These are phyloP conservation scores for Andricus curvator DNA, from an alignment of 2,888 invertebrate genomes.

Conservation along the genomic window DNA sequence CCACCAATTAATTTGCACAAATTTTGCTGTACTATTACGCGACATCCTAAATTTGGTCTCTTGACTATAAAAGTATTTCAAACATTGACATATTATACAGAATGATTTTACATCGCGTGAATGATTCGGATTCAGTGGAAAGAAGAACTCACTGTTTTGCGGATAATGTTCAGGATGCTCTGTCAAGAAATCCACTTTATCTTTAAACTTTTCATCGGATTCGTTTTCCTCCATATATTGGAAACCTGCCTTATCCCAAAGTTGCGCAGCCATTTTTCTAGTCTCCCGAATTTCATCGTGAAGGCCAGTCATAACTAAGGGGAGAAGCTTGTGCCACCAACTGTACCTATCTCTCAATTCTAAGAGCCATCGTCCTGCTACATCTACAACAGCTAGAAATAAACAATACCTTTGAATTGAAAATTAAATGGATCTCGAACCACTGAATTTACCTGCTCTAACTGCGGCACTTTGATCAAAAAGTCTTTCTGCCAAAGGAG, in stretches of 20 bases:
- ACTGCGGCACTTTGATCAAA: conserved; percentile 92
- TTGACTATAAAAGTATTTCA: conserved; percentile 78
- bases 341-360: conserved; percentile 92
- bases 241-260: conserved; percentile 88
- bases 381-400: conserved; percentile 84
- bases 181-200: conserved; percentile 88
- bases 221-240: conserved; percentile 93
- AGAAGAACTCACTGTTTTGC: conserved; percentile 77
- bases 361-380: conserved; percentile 89
- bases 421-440: conserved; percentile 16
- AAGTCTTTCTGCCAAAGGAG: conserved; percentile 90
- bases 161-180: conserved; percentile 86
- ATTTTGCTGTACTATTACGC: conserved; percentile 87
- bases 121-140: no score
- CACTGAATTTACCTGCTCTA: conserved; percentile 78
- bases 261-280: conserved; percentile 81
- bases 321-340: conserved; percentile 91
- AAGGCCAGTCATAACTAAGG: conserved; percentile 90
- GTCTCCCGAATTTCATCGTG: conserved; percentile 90
- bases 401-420: conserved; percentile 21
- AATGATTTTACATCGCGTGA: no score
- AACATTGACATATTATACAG: neutral
- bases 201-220: conserved; percentile 86
- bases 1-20: conserved; percentile 87
- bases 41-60: conserved; percentile 93